phyloP scores from a whole-genome alignment of 2,797 vertebrate genomes.

The Hydrocynus forskahlii region DNA sequence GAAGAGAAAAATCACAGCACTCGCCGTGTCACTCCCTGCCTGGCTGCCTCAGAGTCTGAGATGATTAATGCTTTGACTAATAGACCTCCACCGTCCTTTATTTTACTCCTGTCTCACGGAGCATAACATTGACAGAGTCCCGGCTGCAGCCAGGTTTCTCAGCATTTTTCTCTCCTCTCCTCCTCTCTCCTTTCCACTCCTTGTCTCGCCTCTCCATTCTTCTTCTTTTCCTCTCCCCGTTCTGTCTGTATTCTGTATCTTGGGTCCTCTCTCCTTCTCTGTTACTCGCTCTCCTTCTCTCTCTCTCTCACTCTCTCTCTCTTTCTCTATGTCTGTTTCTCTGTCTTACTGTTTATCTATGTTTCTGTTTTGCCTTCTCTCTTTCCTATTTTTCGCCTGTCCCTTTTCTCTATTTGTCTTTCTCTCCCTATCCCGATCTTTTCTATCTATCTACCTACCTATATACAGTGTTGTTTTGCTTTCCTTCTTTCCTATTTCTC shows the following conservation, averaged over 20 bases:
- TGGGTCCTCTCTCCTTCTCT: neutral
- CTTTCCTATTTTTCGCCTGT: too few species aligned
- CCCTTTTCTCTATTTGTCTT: neutral
- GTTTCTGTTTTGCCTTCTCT: neutral
- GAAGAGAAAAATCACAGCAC: conserved; percentile 34
- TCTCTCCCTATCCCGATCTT: neutral
- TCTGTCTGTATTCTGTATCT: neutral
- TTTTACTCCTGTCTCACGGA: conserved; percentile 51
- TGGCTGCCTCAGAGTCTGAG: neutral
- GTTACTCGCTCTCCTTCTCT: neutral
- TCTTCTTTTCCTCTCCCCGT: neutral
- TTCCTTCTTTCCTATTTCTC: neutral
- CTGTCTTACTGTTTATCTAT: neutral
- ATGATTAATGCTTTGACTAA: conserved; percentile 52
- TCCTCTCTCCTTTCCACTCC: neutral
- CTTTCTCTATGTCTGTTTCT: neutral
- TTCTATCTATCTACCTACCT: neutral
- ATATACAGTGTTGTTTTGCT: neutral
- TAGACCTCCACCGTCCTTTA: conserved; percentile 46
- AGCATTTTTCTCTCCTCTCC: neutral
- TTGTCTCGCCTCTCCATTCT: too few species aligned
- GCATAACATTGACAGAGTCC: conserved; percentile 52
- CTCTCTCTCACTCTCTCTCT: neutral
- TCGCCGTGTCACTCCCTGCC: conserved; percentile 19
- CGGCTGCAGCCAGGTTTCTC: conserved; percentile 32